A percentile compares a stretch with the other conserved stretches of the same genome.
Conservation (phyloP, 2,113 vertebrate species). For the Actenoides hombroni region DNA sequence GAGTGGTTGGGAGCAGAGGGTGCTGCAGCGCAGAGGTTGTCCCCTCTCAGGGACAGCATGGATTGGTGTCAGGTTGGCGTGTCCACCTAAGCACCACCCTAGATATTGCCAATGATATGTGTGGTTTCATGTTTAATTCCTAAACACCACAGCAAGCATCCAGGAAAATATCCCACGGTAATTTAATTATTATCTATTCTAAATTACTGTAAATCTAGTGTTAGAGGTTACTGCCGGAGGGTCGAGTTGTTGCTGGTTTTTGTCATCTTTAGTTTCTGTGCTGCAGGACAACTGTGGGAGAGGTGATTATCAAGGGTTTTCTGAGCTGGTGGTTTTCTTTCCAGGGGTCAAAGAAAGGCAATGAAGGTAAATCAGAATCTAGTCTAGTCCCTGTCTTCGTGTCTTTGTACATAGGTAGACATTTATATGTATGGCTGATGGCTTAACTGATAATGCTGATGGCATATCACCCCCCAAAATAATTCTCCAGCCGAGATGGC, state of each 20-base stretch:
- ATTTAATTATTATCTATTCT: neutral
- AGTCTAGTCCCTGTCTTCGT: neutral
- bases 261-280: neutral
- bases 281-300: neutral
- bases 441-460: constrained; percentile 32
- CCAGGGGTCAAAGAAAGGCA: constrained; percentile 24
- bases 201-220: neutral
- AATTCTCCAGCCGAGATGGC: constrained; percentile 3
- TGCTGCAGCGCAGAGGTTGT: neutral
- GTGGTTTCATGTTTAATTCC: neutral
- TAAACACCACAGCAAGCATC: neutral
- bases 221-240: neutral
- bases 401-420: neutral
- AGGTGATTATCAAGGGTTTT: neutral
- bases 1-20: neutral
- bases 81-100: neutral
- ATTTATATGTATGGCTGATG: constrained; percentile 29
- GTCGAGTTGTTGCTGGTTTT: neutral
- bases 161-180: neutral
- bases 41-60: rapidly evolving
- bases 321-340: neutral
- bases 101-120: neutral
- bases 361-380: constrained; percentile 17
- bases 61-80: rapidly evolving
- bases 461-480: constrained; percentile 9